Evolutionary conservation across 2,888 invertebrate species (phyloP), one percentile per base, ranked within the genome.

Genomic region (Aphodius granarius): DNA sequence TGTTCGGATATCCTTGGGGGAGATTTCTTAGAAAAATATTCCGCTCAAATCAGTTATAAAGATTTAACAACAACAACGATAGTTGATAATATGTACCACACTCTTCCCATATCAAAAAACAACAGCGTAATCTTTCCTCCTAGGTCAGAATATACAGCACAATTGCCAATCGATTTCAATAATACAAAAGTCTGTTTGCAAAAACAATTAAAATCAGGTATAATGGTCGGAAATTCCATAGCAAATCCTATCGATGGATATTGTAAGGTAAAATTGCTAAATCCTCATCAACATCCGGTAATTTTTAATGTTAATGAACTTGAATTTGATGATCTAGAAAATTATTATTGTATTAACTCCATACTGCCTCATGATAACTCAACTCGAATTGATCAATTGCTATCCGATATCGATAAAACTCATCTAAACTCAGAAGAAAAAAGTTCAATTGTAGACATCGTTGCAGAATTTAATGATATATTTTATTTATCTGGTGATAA

Each of bases 341-440:
- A 66, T 17, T 66, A 66, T 66, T 20, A 66, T 18, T 66, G 18
- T 18, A 20, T 66, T 9, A 66, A 66, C 20, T 66, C 20, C 4
- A 66, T 66, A 66, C 17, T 13, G 13, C 18, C 20, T 66, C 66
- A 13, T n/a, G n/a, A n/a, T n/a, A n/a, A n/a, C n/a, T n/a, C n/a
- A n/a, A n/a, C n/a, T n/a, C n/a, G n/a, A n/a, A 66, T 18, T 13
- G 20, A 19, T 20, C 13, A 66, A 19, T 20, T 13, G n/a, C 18
- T 66, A 18, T 19, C 13, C 15, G 18, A 18, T 19, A 18, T 66
- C 18, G 13, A 18, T 66, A 66, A n/a, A 0, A 66, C 72, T 0
- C 75, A 76, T 75, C 66, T 76, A 66, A 76, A 76, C 43, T 15
- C 68, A 5, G 72, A 76, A 72, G 74, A 76, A 72, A 74, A 73